These are phyloP conservation scores for Macropodus opercularis DNA, from an alignment of 2,797 vertebrate species.

Conservation along the genomic window DNA sequence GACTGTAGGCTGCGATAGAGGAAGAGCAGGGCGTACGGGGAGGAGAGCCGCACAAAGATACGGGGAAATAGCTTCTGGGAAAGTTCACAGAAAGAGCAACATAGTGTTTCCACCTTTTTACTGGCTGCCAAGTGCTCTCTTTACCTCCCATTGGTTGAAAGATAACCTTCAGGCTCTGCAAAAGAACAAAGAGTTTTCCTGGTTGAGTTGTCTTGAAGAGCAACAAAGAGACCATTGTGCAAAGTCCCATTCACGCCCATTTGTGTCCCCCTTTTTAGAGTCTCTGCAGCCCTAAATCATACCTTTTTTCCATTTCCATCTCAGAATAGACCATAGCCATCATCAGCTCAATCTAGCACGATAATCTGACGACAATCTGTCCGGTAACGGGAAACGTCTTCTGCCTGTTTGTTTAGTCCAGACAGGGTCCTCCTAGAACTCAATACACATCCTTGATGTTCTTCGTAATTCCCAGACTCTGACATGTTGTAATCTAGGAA, in stretches of 20 bases:
- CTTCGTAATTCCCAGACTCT: slow-evolving; percentile 34
- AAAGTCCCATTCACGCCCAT: slow-evolving; percentile 30
- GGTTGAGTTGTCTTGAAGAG: slow-evolving; percentile 53
- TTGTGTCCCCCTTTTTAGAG: slow-evolving; percentile 28
- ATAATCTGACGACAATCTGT: slow-evolving; percentile 58
- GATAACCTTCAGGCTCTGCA: slow-evolving; percentile 51
- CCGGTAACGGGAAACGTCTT: slow-evolving; percentile 59
- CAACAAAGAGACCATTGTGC: slow-evolving; percentile 67
- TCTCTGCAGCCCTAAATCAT: slow-evolving; percentile 52
- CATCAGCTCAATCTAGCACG: slow-evolving; percentile 24
- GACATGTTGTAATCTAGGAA: slow-evolving; percentile 32
- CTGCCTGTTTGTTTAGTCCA: slow-evolving; percentile 46
- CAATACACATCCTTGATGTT: slow-evolving; percentile 31
- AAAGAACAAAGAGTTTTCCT: slow-evolving; percentile 65
- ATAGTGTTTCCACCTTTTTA: slow-evolving; percentile 61
- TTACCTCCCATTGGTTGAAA: slow-evolving; percentile 61
- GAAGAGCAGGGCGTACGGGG: slow-evolving; percentile 54
- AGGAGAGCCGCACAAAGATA: slow-evolving; percentile 48
- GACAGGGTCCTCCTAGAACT: slow-evolving; percentile 25
- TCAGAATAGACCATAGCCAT: slow-evolving; percentile 31
- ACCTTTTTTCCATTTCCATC: slow-evolving; percentile 38
- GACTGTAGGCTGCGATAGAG: slow-evolving; percentile 23
- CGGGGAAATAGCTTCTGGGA: slow-evolving; percentile 63
- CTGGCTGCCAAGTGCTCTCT: slow-evolving; percentile 60
- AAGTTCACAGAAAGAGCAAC: slow-evolving; percentile 69